phyloP scores from a whole-genome alignment of 2,113 vertebrate genomes.

The Malurus alboscapulatus region DNA sequence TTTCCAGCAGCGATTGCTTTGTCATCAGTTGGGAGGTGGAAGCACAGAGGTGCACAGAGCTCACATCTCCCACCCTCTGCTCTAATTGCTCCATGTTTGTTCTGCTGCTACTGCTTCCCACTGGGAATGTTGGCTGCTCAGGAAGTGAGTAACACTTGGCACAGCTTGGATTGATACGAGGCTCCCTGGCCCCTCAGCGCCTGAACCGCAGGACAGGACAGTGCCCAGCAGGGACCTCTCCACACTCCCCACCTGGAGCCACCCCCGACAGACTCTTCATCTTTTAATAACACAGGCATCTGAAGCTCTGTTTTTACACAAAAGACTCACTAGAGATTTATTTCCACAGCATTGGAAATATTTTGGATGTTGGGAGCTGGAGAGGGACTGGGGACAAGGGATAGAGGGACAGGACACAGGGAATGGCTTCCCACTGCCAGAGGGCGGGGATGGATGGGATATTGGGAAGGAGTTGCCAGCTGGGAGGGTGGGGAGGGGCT shows the following conservation, averaged over 20 bases:
- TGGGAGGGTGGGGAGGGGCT: accelerated
- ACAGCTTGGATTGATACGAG: background rate
- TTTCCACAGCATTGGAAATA: background rate
- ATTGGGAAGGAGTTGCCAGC: accelerated
- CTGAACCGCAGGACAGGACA: accelerated
- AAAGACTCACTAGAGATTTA: background rate
- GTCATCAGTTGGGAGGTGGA: accelerated
- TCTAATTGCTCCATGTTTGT: background rate
- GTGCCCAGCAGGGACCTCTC: background rate
- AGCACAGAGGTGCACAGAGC: background rate
- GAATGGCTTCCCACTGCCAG: background rate
- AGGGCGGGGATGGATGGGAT: background rate
- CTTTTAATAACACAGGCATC: background rate
- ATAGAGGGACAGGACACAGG: background rate
- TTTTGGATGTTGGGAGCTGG: background rate
- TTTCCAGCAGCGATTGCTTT: accelerated
- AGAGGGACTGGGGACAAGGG: background rate
- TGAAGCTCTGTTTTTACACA: background rate
- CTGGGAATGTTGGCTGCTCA: background rate
- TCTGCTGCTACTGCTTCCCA: background rate
- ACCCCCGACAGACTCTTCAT: accelerated
- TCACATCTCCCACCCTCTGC: background rate
- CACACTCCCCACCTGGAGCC: accelerated
- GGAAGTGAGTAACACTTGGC: background rate
- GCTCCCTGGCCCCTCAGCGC: accelerated